Conservation (phyloP, 2,797 vertebrate species). For the Varecia variegata region DNA sequence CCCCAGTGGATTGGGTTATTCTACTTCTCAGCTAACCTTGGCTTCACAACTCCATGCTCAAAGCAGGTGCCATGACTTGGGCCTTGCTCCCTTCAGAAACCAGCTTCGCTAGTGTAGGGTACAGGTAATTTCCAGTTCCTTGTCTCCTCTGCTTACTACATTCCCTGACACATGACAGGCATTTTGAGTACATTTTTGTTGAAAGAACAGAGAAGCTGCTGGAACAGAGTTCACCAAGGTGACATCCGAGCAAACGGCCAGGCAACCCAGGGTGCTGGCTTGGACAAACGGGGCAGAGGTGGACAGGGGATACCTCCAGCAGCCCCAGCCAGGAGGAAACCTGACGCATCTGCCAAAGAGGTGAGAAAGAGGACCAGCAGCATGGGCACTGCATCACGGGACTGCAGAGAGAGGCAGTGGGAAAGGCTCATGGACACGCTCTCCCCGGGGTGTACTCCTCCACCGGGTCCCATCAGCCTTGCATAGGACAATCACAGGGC, state of each 20-base stretch:
- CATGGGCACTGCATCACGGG: accelerated
- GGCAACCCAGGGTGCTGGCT: neutral
- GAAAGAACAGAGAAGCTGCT: neutral
- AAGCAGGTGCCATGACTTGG: neutral
- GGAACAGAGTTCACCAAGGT: neutral
- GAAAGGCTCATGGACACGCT: neutral
- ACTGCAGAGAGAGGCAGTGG: neutral
- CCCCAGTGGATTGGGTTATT: neutral
- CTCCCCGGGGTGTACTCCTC: neutral
- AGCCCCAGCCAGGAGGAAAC: neutral
- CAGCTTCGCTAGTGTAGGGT: neutral
- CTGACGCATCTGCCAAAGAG: no score
- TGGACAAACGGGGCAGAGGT: neutral
- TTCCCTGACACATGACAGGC: neutral
- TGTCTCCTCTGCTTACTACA: neutral
- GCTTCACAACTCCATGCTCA: neutral
- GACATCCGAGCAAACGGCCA: neutral
- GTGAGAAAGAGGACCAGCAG: no score
- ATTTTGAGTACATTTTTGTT: neutral
- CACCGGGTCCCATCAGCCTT: neutral
- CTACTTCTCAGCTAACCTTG: neutral
- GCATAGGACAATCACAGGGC: neutral
- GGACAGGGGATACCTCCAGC: neutral
- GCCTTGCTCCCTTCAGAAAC: neutral
- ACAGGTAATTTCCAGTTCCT: neutral